phyloP scores from a whole-genome alignment of 2,888 invertebrate species.

The Spicauda simplicius region DNA sequence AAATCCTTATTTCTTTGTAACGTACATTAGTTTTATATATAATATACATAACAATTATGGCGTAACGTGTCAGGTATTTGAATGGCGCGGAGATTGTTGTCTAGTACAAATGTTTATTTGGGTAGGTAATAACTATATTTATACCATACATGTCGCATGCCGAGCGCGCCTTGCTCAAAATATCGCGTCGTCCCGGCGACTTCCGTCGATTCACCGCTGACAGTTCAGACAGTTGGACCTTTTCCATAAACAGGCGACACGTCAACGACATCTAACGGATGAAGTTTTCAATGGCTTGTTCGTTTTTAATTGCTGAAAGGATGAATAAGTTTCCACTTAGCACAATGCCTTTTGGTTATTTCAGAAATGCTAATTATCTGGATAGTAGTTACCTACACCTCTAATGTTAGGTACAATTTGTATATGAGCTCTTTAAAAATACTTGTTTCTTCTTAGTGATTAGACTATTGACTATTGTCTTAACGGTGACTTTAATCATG shows the following conservation, averaged over 20 bases:
- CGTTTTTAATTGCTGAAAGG: neutral
- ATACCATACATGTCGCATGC: constrained; percentile 61
- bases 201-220: constrained; percentile 73
- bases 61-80: constrained; percentile 28
- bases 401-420: no score
- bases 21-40: no score
- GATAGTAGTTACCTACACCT: no score
- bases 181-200: constrained; percentile 74
- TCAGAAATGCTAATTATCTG: no score
- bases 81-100: constrained; percentile 4
- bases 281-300: neutral
- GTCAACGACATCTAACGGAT: constrained; percentile 13
- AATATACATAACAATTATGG: neutral
- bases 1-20: neutral
- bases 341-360: no score
- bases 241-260: constrained; percentile 40
- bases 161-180: constrained; percentile 74
- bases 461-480: no score
- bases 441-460: no score
- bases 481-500: no score
- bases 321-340: neutral
- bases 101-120: constrained; percentile 16
- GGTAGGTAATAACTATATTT: constrained; percentile 47
- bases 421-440: no score
- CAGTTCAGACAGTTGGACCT: constrained; percentile 47